These are phyloP conservation scores for Branchellion lobata DNA, from an alignment of 2,888 invertebrate species.

Conservation along the genomic window DNA sequence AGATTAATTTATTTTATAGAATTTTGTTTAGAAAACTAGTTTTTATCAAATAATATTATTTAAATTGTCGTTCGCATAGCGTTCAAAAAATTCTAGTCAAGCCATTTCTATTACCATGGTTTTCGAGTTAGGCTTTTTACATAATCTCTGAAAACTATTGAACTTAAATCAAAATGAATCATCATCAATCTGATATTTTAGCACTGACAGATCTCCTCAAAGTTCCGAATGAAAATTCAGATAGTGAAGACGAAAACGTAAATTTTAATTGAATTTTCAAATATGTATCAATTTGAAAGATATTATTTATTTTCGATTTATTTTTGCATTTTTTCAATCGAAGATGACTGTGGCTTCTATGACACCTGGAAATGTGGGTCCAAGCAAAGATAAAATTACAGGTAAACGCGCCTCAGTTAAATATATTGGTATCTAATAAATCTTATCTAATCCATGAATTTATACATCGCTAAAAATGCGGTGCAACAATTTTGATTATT, in stretches of 20 bases:
- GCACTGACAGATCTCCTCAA: background rate
- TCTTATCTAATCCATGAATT: too few relatives aligned
- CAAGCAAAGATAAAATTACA: conserved; percentile 25
- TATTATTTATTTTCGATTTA: background rate
- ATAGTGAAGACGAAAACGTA: conserved; percentile 46
- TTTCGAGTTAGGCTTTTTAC: background rate
- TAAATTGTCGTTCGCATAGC: too few relatives aligned
- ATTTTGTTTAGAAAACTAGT: too few relatives aligned
- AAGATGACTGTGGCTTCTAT: conserved; percentile 22
- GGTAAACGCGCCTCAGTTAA: background rate
- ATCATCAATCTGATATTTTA: background rate
- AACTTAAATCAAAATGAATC: background rate
- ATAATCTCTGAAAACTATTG: too few relatives aligned
- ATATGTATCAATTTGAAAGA: background rate
- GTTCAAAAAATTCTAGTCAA: too few relatives aligned
- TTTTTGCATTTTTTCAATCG: too few relatives aligned
- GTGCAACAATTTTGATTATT: too few relatives aligned
- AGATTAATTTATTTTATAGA: too few relatives aligned
- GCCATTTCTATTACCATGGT: background rate
- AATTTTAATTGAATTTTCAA: background rate
- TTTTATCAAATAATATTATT: too few relatives aligned
- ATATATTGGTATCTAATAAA: background rate
- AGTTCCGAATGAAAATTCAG: conserved; percentile 25
- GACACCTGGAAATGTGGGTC: conserved; percentile 45
- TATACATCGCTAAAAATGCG: too few relatives aligned